These are phyloP conservation scores for Limnephilus auricula DNA, from an alignment of 2,888 invertebrate genomes.

Conservation along the genomic window DNA sequence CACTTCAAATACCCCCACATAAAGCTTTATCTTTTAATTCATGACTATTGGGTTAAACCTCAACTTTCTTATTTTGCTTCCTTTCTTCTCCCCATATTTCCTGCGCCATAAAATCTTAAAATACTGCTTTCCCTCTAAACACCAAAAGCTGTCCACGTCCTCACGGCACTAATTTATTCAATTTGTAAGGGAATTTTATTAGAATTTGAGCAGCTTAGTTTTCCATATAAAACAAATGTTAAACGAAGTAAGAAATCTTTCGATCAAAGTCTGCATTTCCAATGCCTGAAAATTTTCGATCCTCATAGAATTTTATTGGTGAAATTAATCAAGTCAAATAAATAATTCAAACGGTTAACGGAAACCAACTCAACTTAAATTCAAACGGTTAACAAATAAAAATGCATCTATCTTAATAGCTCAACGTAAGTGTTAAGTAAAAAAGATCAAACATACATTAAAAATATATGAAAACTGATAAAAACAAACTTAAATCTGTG, in stretches of 20 bases:
- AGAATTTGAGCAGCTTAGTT: not conserved
- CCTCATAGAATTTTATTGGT: not conserved
- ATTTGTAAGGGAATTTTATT: not conserved
- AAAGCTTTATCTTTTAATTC: slow-evolving; percentile 52
- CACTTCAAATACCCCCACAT: slow-evolving; percentile 56
- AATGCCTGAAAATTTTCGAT: too few species aligned
- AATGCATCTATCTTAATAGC: not conserved
- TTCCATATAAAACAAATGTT: not conserved
- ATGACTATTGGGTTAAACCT: slow-evolving; percentile 49
- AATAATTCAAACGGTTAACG: not conserved
- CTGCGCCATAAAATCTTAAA: slow-evolving; percentile 60
- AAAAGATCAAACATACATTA: not conserved
- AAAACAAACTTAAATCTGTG: not conserved
- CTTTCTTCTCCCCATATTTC: slow-evolving; percentile 16
- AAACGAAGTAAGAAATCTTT: not conserved
- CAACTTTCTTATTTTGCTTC: not conserved
- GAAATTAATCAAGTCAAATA: not conserved
- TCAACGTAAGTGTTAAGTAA: not conserved
- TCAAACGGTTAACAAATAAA: not conserved
- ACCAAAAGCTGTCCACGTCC: not conserved
- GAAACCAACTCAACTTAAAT: not conserved
- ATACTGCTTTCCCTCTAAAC: slow-evolving; percentile 56
- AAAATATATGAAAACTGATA: not conserved
- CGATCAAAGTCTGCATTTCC: not conserved
- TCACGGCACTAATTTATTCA: not conserved